phyloP scores from a whole-genome alignment of 2,888 invertebrate species.

The Hofmannophila pseudospretella region DNA sequence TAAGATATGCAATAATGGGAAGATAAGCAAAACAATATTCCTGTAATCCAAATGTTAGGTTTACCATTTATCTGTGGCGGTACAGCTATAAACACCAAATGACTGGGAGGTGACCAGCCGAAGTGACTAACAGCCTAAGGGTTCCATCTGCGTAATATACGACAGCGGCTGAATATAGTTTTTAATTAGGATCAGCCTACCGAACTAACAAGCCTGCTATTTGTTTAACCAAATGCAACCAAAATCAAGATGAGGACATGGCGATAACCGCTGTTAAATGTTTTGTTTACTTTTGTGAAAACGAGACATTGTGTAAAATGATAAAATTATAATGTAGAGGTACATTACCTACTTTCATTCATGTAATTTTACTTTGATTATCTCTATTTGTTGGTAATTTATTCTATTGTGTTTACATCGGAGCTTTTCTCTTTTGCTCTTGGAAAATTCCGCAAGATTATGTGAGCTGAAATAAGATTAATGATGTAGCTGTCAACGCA shows the following conservation, averaged over 20 bases:
- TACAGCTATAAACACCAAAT: constrained; percentile 48
- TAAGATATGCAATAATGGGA: too few relatives aligned
- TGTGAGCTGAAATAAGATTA: constrained; percentile 54
- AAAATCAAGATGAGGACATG: constrained; percentile 48
- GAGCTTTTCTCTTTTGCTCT: constrained; percentile 27
- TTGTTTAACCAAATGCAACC: constrained; percentile 63
- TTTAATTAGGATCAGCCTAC: constrained; percentile 70
- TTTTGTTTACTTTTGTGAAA: too few relatives aligned
- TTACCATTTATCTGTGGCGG: constrained; percentile 30
- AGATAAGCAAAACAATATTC: too few relatives aligned
- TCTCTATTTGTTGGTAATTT: too few relatives aligned
- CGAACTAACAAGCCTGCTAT: constrained; percentile 57
- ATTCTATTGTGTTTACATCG: constrained; percentile 24
- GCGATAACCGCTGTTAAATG: constrained; percentile 57
- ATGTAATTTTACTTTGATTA: too few relatives aligned
- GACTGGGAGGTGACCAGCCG: constrained; percentile 56
- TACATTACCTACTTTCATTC: too few relatives aligned
- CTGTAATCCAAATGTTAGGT: constrained; percentile 16
- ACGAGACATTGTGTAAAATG: too few relatives aligned
- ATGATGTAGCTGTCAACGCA: constrained; percentile 60
- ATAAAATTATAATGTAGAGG: too few relatives aligned
- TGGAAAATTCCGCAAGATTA: constrained; percentile 32
- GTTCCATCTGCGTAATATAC: constrained; percentile 58
- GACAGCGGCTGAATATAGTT: constrained; percentile 60
- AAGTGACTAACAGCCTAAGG: constrained; percentile 55